phyloP scores from a whole-genome alignment of 1,140 invertebrate species.

The Brachionus rotundiformis region DNA sequence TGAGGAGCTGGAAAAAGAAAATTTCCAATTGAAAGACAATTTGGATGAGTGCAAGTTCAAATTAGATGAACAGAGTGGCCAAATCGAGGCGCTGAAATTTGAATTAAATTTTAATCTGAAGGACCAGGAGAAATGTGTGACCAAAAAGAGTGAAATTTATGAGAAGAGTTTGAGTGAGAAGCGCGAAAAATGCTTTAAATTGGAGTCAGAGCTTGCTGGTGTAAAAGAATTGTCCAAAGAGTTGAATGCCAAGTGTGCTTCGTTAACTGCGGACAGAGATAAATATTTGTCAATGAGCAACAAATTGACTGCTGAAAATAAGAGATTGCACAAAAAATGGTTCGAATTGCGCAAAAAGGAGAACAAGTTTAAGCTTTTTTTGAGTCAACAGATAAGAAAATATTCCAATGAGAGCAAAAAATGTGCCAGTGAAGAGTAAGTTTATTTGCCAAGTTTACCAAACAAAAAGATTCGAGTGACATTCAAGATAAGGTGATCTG shows the following conservation, averaged over 20 bases:
- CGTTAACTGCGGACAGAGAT: not conserved
- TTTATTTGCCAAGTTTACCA: no score
- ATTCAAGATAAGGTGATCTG: no score
- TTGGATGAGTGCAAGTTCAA: not conserved
- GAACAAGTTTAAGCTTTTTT: conserved; percentile 13
- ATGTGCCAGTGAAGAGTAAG: not conserved
- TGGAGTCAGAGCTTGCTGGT: not conserved
- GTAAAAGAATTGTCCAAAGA: conserved; percentile 7
- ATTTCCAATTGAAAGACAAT: conserved; percentile 23
- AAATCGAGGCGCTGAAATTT: conserved; percentile 1
- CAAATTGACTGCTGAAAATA: conserved; percentile 3
- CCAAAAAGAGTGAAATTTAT: not conserved
- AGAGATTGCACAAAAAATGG: conserved; percentile 15
- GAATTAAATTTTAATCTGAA: conserved; percentile 2
- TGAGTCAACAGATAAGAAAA: conserved; percentile 30
- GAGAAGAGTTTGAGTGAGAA: conserved; percentile 22
- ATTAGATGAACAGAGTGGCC: not conserved
- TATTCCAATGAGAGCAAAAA: not conserved
- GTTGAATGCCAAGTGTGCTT: not conserved
- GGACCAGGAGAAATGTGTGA: not conserved
- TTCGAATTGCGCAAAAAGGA: conserved; percentile 36
- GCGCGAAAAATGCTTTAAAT: not conserved
- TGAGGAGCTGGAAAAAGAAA: conserved; percentile 1
- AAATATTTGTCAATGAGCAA: conserved; percentile 22
- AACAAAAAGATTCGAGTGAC: no score